These are phyloP conservation scores for Paralichthys olivaceus DNA, from an alignment of 2,113 vertebrate genomes.

Conservation along the genomic window DNA sequence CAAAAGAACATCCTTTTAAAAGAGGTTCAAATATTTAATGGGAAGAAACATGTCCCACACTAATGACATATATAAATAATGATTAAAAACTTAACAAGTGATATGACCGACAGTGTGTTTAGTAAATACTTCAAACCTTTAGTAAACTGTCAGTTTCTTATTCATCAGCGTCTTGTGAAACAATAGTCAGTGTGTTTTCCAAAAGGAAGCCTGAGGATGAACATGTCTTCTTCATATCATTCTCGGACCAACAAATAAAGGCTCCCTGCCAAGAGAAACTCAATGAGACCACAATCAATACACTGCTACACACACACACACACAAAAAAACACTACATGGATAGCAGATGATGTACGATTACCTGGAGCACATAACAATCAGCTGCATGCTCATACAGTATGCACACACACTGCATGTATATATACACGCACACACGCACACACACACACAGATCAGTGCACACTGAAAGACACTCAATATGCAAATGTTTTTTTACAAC, in stretches of 20 bases:
- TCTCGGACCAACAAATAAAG: slow-evolving; percentile 78
- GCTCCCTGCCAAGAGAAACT: slow-evolving; percentile 66
- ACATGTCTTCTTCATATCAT: slow-evolving; percentile 75
- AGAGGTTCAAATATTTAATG: slow-evolving; percentile 1
- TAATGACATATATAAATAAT: background rate
- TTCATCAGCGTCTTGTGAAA: slow-evolving; percentile 69
- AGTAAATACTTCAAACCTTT: slow-evolving; percentile 39
- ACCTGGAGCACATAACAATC: slow-evolving; percentile 75
- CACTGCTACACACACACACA: slow-evolving; percentile 47
- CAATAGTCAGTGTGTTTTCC: slow-evolving; percentile 58
- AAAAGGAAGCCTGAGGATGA: slow-evolving; percentile 64
- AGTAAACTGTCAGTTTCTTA: slow-evolving; percentile 42
- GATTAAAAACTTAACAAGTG: slow-evolving; percentile 3
- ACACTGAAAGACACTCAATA: slow-evolving; percentile 67
- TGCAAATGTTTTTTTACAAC: slow-evolving; percentile 73
- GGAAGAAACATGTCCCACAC: background rate
- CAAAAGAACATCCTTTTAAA: slow-evolving; percentile 32
- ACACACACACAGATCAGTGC: slow-evolving; percentile 4
- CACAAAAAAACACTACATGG: slow-evolving; percentile 24
- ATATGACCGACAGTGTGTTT: slow-evolving; percentile 29
- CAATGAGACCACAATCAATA: slow-evolving; percentile 81
- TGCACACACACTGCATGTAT: slow-evolving; percentile 52
- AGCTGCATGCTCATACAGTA: slow-evolving; percentile 68
- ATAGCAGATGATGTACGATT: slow-evolving; percentile 72
- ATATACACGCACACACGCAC: slow-evolving; percentile 24